Evolutionary conservation across 2,888 invertebrate genomes (phyloP), one percentile per base, ranked within the genome.

Genomic region (Catonia carolina): DNA sequence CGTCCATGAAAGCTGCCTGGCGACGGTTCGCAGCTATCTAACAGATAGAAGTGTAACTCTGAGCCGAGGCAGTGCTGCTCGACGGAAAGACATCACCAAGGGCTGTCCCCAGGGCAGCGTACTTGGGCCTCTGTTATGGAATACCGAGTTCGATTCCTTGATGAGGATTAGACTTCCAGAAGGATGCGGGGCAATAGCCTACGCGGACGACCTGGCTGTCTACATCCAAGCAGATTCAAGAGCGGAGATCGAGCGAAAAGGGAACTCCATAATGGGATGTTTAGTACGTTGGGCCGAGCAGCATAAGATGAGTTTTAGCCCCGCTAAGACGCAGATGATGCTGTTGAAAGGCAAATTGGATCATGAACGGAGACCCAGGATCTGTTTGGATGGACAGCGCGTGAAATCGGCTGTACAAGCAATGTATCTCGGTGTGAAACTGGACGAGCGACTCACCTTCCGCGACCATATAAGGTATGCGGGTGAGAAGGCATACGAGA

Each of bases 41-140:
- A n/a, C 3, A 12, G 22, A 47, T 20, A 17, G 55, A 6, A 12
- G 1, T 5, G 55, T 45, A 14, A 5, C 12, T 8, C 10, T 55
- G 12, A 4, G 27, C 4, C 27, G 27, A 27, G 27, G 27, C 27
- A 4, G 8, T 4, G 4, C 4, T 27, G 27, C 4, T 6, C 27
- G 8, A 8, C 5, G 5, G 5, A 59, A 52, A n/a, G 17, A 10
- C 3, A 35, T 51, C 6, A 53, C 59, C 8, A 55, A 39, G 35
- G 65, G 64, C 0, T 64, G 64, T 39, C 66, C 66, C 0, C 66
- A 66, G 55, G 66, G 65, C 0, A 64, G 64, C 1, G 61, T 65
- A 1, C 54, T 64, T 1, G 62, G 64, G 1, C 65, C 65, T 1
- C 8, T 48, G 1, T 56, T 63, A 0, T 66, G 65, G 63, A 60